Evolutionary conservation across 2,797 vertebrate species (phyloP).

Genomic region (Enteromius radiatus): DNA sequence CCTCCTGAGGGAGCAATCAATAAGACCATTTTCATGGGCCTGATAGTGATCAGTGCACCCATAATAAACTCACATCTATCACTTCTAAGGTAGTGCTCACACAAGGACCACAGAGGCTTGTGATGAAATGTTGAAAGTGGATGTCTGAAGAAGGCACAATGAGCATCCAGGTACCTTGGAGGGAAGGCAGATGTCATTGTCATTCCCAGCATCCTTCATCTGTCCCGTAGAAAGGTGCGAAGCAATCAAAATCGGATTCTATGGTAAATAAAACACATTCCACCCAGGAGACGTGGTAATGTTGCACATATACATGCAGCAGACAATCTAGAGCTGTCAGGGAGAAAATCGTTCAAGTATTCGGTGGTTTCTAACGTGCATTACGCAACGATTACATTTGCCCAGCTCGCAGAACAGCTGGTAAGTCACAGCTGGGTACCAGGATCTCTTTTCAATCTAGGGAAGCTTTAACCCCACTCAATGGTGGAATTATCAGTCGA

Average conservation of each 20-base stretch:
- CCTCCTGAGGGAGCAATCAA: slow-evolving; percentile 72
- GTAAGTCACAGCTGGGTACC: slow-evolving; percentile 69
- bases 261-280: slow-evolving; percentile 22
- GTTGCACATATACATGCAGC: not conserved
- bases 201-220: slow-evolving; percentile 38
- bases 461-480: slow-evolving; percentile 70
- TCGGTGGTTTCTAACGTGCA: slow-evolving; percentile 39
- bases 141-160: slow-evolving; percentile 66
- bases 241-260: slow-evolving; percentile 24
- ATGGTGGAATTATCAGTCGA: slow-evolving; percentile 75
- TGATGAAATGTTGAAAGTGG: slow-evolving; percentile 76
- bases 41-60: slow-evolving; percentile 76
- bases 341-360: not conserved
- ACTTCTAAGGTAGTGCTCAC: slow-evolving; percentile 61
- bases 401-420: slow-evolving; percentile 65
- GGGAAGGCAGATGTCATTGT: slow-evolving; percentile 50
- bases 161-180: slow-evolving; percentile 45
- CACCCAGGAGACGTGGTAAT: slow-evolving; percentile 30
- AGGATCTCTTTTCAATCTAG: slow-evolving; percentile 65
- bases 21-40: slow-evolving; percentile 73
- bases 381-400: slow-evolving; percentile 51
- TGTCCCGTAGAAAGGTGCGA: not conserved
- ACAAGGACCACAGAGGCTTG: slow-evolving; percentile 55
- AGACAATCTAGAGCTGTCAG: slow-evolving; percentile 31
- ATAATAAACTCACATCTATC: slow-evolving; percentile 78